Percentiles rank a stretch among this genome's conserved stretches.
Evolutionary conservation across 2,113 vertebrate species (phyloP).

Genomic region (Mus spicilegus): DNA sequence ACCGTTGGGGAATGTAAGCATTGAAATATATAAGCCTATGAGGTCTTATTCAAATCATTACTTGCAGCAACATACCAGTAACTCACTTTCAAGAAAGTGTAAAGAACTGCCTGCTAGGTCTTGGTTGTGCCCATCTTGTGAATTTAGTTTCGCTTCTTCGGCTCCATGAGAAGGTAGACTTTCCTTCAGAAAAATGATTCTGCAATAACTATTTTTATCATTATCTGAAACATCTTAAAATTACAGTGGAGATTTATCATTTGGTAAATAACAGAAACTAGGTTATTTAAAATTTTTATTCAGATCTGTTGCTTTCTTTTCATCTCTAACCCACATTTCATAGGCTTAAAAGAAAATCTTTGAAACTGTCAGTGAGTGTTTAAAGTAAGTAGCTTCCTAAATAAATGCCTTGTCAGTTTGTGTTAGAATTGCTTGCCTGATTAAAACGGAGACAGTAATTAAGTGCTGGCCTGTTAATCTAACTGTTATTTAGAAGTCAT

Average conservation of each 20-base stretch:
- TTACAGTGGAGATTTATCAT: not conserved
- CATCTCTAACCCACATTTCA: constrained; percentile 53
- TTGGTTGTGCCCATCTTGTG: not conserved
- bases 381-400: constrained; percentile 77
- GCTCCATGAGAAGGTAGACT: not conserved
- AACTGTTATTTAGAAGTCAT: constrained; percentile 79
- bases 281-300: not conserved
- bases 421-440: constrained; percentile 75
- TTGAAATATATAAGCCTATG: not conserved
- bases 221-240: not conserved
- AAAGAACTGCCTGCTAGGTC: not conserved
- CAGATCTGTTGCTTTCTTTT: constrained; percentile 37
- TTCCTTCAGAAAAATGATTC: not conserved
- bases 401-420: constrained; percentile 80
- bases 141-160: not conserved
- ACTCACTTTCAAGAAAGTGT: not conserved
- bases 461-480: constrained; percentile 80
- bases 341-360: constrained; percentile 65
- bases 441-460: constrained; percentile 79
- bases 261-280: not conserved
- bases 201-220: not conserved
- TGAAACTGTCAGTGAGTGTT: constrained; percentile 70
- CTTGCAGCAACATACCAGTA: not conserved
- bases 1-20: not conserved
- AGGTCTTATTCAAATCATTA: not conserved